These are phyloP conservation scores for Tolmerus cingulatus DNA, from an alignment of 2,888 invertebrate genomes.

Conservation along the genomic window DNA sequence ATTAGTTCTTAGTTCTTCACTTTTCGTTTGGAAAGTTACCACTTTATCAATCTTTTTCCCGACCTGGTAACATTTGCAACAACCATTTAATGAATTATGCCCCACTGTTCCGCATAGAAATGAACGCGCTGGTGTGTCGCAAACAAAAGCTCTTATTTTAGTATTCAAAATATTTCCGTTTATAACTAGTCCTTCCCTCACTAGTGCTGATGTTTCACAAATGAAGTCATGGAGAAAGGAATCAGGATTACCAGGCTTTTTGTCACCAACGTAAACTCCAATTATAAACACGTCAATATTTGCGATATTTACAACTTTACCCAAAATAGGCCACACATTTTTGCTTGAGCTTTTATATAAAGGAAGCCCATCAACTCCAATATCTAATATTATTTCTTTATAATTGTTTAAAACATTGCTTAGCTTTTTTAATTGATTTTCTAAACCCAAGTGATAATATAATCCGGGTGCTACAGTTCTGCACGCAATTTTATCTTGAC, in stretches of 20 bases:
- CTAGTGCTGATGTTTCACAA: no score
- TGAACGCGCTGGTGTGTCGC: slow-evolving; percentile 12
- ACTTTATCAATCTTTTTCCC: slow-evolving; percentile 38
- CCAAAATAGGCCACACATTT: slow-evolving; percentile 36
- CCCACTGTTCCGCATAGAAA: slow-evolving; percentile 2
- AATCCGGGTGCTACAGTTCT: slow-evolving; percentile 13
- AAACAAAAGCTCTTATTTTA: no score
- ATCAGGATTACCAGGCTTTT: slow-evolving; percentile 1
- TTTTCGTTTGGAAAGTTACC: no score
- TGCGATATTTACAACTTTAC: background rate
- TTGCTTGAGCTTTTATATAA: no score
- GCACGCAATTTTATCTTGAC: background rate
- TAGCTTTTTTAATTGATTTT: background rate
- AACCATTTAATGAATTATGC: slow-evolving; percentile 30
- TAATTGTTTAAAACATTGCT: background rate
- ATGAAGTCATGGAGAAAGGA: slow-evolving; percentile 13
- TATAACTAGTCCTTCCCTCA: no score
- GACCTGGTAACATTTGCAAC: slow-evolving; percentile 33
- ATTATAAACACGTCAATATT: background rate
- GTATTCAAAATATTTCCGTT: no score
- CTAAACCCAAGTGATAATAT: slow-evolving; percentile 16
- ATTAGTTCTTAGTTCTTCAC: no score
- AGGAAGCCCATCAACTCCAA: no score
- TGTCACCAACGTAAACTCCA: background rate
- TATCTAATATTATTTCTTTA: slow-evolving; percentile 28